These are phyloP conservation scores for Esox lucius DNA, from an alignment of 2,797 vertebrate genomes.

Conservation along the genomic window DNA sequence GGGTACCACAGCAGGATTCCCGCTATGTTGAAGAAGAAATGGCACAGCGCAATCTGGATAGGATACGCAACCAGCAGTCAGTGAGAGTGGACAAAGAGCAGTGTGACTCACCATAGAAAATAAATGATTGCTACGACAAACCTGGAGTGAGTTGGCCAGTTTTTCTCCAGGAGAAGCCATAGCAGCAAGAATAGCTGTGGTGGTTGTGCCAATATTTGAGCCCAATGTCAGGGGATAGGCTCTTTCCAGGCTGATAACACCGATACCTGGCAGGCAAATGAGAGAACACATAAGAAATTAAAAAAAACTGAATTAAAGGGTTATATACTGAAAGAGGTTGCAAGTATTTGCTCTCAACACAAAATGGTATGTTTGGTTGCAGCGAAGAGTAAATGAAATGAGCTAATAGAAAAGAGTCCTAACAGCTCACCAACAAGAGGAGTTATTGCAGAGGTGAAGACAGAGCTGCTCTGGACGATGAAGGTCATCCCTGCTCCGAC, in stretches of 20 bases:
- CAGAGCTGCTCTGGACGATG: conserved; percentile 95
- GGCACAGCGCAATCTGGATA: conserved; percentile 89
- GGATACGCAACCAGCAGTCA: not conserved
- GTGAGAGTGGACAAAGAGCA: not conserved
- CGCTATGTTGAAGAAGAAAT: conserved; percentile 96
- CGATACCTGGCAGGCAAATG: conserved; percentile 79
- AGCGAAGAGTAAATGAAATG: not conserved
- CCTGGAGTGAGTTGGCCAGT: conserved; percentile 85
- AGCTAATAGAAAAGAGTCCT: not conserved
- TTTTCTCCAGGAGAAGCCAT: conserved; percentile 87
- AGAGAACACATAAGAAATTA: not conserved
- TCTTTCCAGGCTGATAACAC: conserved; percentile 91
- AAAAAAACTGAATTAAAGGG: not conserved
- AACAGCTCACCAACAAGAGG: conserved; percentile 89
- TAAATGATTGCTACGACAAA: conserved; percentile 71
- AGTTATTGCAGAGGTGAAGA: conserved; percentile 96
- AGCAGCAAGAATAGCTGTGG: conserved; percentile 92
- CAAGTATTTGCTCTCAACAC: not conserved
- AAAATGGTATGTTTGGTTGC: not conserved
- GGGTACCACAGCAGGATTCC: conserved; percentile 94
- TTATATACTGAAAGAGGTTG: not conserved
- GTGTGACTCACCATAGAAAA: not conserved
- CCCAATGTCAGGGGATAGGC: conserved; percentile 93
- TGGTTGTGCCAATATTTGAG: conserved; percentile 95
- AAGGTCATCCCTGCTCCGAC: conserved; percentile 98